Conservation (phyloP, 2,797 vertebrate genomes). For the Sebastes kiyomatsui region DNA sequence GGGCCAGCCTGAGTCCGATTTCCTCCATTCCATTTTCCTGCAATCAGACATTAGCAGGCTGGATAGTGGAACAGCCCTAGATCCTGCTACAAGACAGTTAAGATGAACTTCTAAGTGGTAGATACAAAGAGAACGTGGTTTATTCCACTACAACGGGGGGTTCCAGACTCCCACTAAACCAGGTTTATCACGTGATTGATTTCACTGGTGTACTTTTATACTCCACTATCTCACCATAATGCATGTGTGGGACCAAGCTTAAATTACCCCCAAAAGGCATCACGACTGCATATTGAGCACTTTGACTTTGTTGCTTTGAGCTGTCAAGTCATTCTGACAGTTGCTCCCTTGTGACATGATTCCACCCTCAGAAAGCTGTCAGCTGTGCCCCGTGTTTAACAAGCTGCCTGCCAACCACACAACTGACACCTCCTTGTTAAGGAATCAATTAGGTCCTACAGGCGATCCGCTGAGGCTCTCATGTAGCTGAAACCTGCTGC, state of each 20-base stretch:
- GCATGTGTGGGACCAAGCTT: neutral
- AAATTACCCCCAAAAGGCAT: constrained; percentile 10
- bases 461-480: neutral
- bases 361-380: constrained; percentile 30
- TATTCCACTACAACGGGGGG: neutral
- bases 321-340: constrained; percentile 26
- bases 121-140: neutral
- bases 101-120: neutral
- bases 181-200: neutral
- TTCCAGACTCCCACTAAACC: neutral
- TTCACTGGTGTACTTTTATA: neutral
- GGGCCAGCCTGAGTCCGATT: too few relatives aligned
- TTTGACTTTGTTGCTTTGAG: constrained; percentile 34
- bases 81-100: neutral
- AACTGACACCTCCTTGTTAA: constrained; percentile 32
- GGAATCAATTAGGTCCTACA: constrained; percentile 36
- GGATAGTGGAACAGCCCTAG: neutral
- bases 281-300: constrained; percentile 13
- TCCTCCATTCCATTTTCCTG: neutral
- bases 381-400: constrained; percentile 27
- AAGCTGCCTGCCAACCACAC: constrained; percentile 27
- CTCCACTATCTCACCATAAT: neutral
- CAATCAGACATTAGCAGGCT: neutral
- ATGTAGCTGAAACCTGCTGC: neutral
- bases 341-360: constrained; percentile 21